A percentile compares a stretch with the other conserved stretches of the same genome.
Evolutionary conservation across 2,888 invertebrate species (phyloP).

Genomic region (Synergus umbraculus): DNA sequence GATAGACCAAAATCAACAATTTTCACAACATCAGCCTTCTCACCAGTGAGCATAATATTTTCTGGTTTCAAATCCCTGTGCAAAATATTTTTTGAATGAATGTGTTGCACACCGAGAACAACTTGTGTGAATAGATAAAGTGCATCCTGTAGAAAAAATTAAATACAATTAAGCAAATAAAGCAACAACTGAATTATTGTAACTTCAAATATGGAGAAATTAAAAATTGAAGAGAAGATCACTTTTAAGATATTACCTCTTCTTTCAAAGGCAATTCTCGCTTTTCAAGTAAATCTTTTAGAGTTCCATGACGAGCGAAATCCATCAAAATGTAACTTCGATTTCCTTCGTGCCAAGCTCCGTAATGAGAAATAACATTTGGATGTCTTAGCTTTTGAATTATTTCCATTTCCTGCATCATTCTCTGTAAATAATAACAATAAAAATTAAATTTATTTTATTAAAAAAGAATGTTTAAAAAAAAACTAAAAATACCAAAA

Average conservation of each 20-base stretch:
- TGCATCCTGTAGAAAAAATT: conserved; percentile 61
- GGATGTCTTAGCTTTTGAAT: conserved; percentile 71
- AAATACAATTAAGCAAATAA: not conserved
- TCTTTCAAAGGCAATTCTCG: conserved; percentile 65
- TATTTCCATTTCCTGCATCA: conserved; percentile 66
- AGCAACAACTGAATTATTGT: not conserved
- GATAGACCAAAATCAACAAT: conserved; percentile 93
- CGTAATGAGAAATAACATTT: conserved; percentile 71
- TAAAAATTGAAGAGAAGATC: not conserved
- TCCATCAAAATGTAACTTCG: conserved; percentile 88
- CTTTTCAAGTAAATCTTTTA: conserved; percentile 84
- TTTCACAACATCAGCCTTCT: conserved; percentile 84
- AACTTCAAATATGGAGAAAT: not conserved
- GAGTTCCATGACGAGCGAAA: conserved; percentile 88
- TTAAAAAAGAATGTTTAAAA: not conserved
- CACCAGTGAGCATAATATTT: conserved; percentile 88
- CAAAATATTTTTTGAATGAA: conserved; percentile 87
- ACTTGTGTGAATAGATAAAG: conserved; percentile 77
- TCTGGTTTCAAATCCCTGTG: conserved; percentile 92
- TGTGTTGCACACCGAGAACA: conserved; percentile 87
- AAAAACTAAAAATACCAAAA: not conserved
- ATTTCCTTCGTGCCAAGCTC: conserved; percentile 68
- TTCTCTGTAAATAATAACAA: conserved; percentile 57
- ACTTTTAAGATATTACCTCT: conserved; percentile 58
- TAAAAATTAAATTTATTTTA: not conserved